Conservation (phyloP, 2,797 vertebrate species). For the Macropus fuliginosus region DNA sequence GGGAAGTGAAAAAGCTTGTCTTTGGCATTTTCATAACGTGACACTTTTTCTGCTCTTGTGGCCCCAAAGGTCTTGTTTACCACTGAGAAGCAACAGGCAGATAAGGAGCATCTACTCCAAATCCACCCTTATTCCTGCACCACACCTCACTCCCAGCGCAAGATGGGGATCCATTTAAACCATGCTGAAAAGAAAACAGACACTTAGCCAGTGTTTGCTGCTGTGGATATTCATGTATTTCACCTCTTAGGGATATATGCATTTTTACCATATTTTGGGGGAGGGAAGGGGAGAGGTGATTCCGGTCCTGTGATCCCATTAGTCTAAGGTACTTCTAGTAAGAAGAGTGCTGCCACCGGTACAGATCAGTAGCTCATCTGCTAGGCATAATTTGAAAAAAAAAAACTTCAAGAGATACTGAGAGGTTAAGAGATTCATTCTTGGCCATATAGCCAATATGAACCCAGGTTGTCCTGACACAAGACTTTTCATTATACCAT, state of each 20-base stretch:
- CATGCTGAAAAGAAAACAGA: not conserved
- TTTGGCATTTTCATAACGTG: not conserved
- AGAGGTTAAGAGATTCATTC: not conserved
- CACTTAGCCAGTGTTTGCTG: not conserved
- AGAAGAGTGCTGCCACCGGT: not conserved
- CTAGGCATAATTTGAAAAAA: not conserved
- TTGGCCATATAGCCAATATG: not conserved
- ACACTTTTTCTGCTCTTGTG: not conserved
- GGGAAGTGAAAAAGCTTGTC: not conserved
- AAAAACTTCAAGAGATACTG: not conserved
- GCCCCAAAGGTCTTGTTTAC: not conserved
- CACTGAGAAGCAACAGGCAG: slow-evolving; percentile 21
- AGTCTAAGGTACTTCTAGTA: not conserved
- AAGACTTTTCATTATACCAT: not conserved
- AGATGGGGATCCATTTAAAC: not conserved
- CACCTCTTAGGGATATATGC: not conserved
- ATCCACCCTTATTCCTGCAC: not conserved
- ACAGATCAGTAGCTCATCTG: not conserved
- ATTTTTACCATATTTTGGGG: not conserved
- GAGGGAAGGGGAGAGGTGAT: not conserved
- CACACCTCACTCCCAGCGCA: not conserved
- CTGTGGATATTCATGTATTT: not conserved
- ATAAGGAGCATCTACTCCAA: not conserved
- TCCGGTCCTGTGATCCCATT: not conserved
- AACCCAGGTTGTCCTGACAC: not conserved